Evolutionary conservation across 2,113 vertebrate genomes (phyloP), one percentile per base, ranked within the genome.

Genomic region (Syngnathus floridae): DNA sequence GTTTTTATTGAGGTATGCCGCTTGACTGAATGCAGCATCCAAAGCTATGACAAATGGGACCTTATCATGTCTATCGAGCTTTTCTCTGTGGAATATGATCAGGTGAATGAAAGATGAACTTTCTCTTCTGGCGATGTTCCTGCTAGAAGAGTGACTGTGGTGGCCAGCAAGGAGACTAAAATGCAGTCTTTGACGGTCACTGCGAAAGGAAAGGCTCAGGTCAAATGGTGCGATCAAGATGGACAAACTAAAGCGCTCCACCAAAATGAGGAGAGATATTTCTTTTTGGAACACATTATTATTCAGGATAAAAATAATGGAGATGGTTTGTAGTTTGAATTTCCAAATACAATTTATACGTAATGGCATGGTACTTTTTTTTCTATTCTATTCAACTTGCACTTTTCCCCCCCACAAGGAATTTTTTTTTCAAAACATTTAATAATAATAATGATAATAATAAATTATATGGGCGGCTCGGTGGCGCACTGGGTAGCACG

Each of bases 291-390:
- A 61, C 73, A 84, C 0, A 81, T 84, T 22, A 73, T 88, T 69
- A 74, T 89, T 46, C 88, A 88, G 67, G 86, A 89, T 56, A 87
- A 86, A 76, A 86, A 86, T 57, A 88, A 82, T 77, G 82, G 86
- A 69, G 85, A 88, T 71, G 88, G 86, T 89, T 40, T 45, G 86
- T 86, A 62, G 67, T 48, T 6, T 38, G 2, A 31, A 31, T 61
- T 49, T 31, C 22, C 2, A 31, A 31, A 31, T 31, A 31, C 3
- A 31, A 31, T 31, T 3, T 31, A 3, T 31, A 31, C 2, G 26
- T 31, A 31, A 31, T 3, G 26, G 26, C 26, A 31, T 31, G 26
- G 26, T 31, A 31, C 26, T 31, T 31, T 31, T 31, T 31, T 31
- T 31, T 31, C 26, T 26, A 26, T 26, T 26, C 26, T 26, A 26